phyloP scores from a whole-genome alignment of 2,797 vertebrate genomes.

The Mionectes olivaceus region DNA sequence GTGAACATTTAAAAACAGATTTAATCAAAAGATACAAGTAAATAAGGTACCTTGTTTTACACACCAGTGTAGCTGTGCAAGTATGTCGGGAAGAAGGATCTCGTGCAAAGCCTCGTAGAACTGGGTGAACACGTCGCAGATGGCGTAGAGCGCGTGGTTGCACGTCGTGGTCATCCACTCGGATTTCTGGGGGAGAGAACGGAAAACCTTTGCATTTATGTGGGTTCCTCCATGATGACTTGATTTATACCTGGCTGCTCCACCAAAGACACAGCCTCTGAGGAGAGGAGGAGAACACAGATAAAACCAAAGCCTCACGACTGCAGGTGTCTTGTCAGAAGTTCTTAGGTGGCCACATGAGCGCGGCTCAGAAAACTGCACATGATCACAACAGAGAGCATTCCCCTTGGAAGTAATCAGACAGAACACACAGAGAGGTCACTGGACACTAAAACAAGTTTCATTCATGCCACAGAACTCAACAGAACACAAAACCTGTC shows the following conservation, averaged over 20 bases:
- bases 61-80: slow-evolving; percentile 96
- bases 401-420: not conserved
- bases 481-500: rapidly evolving
- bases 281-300: not conserved
- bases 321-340: not conserved
- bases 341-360: not conserved
- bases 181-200: slow-evolving; percentile 84
- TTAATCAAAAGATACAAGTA: not conserved
- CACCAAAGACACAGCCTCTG: not conserved
- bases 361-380: not conserved
- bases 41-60: slow-evolving; percentile 90
- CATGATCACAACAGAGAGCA: not conserved
- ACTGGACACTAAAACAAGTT: not conserved
- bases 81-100: slow-evolving; percentile 91
- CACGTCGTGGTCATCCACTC: slow-evolving; percentile 99
- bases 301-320: not conserved
- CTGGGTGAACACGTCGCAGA: slow-evolving; percentile 96
- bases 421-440: not conserved
- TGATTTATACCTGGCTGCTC: not conserved
- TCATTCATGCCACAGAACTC: not conserved
- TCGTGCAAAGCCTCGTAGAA: slow-evolving; percentile 96
- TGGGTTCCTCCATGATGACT: not conserved
- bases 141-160: slow-evolving; percentile 95
- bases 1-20: not conserved
- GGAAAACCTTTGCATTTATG: not conserved